Evolutionary conservation across 2,888 invertebrate genomes (phyloP).

Genomic region (Sarcophaga subvicina): DNA sequence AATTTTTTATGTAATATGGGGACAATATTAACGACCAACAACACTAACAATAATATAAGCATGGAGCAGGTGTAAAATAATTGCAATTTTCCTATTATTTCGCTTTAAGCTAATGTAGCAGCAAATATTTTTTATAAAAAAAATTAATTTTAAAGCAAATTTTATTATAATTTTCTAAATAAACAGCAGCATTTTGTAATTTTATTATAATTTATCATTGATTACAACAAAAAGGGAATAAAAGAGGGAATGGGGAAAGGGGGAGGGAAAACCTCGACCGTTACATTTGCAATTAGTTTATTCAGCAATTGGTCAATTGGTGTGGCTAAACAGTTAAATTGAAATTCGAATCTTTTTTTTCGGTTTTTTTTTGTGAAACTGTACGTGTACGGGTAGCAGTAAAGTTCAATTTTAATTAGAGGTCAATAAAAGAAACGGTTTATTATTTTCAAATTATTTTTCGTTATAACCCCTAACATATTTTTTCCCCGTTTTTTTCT

Average conservation of each 20-base stretch:
- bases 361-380: background rate
- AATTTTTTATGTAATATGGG: background rate
- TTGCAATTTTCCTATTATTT: slow-evolving; percentile 7
- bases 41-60: background rate
- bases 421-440: slow-evolving; percentile 38
- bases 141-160: background rate
- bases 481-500: too few relatives aligned
- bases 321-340: slow-evolving; percentile 32
- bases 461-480: background rate
- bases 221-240: background rate
- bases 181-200: slow-evolving; percentile 7
- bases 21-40: too few relatives aligned
- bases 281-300: slow-evolving; percentile 48
- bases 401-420: slow-evolving; percentile 61
- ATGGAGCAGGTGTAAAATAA: slow-evolving; percentile 34
- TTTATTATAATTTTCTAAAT: slow-evolving; percentile 3
- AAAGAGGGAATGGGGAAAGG: too few relatives aligned
- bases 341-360: slow-evolving; percentile 3
- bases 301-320: background rate
- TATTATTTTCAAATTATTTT: slow-evolving; percentile 19
- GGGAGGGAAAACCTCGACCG: slow-evolving; percentile 17
- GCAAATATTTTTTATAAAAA: too few relatives aligned
- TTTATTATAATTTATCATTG: slow-evolving; percentile 41
- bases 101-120: background rate
- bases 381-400: background rate